Evolutionary conservation across 2,113 vertebrate genomes (phyloP).

Genomic region (Parus major): DNA sequence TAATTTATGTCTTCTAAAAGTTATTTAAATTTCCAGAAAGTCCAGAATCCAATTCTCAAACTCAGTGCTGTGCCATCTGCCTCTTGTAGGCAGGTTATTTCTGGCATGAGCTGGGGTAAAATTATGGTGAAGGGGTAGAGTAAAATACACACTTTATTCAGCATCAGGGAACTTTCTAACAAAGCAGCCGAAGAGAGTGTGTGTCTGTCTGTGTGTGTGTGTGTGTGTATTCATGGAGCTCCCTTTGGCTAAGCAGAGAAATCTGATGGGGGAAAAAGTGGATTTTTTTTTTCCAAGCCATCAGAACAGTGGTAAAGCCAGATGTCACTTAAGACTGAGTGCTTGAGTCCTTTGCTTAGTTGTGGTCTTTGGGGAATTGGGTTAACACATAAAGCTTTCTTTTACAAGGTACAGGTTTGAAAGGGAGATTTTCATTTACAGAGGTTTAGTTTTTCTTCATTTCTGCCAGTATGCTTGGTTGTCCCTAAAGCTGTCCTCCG

Average conservation of each 20-base stretch:
- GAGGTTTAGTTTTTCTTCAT: background rate
- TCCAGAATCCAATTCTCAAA: rapidly evolving
- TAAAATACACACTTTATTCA: background rate
- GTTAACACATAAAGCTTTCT: background rate
- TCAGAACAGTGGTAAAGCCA: background rate
- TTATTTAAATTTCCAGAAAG: background rate
- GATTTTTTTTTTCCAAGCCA: background rate
- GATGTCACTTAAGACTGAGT: background rate
- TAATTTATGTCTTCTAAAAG: background rate
- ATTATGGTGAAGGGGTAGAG: too few relatives aligned
- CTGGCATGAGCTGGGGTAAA: background rate
- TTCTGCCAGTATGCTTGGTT: background rate
- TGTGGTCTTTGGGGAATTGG: background rate
- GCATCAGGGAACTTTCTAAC: background rate
- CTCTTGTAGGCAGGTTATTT: background rate
- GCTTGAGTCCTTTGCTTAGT: background rate
- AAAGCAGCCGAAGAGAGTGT: background rate
- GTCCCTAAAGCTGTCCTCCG: background rate
- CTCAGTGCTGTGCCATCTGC: background rate
- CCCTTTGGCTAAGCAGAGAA: background rate
- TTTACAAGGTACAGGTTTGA: background rate
- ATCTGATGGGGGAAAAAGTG: background rate
- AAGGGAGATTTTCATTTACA: background rate
- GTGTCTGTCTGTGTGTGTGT: too few relatives aligned
- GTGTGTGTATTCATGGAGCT: background rate